Percentiles rank a stretch among this genome's conserved stretches.
phyloP scores from a whole-genome alignment of 2,888 invertebrate genomes.

The Melanostoma mellinum region DNA sequence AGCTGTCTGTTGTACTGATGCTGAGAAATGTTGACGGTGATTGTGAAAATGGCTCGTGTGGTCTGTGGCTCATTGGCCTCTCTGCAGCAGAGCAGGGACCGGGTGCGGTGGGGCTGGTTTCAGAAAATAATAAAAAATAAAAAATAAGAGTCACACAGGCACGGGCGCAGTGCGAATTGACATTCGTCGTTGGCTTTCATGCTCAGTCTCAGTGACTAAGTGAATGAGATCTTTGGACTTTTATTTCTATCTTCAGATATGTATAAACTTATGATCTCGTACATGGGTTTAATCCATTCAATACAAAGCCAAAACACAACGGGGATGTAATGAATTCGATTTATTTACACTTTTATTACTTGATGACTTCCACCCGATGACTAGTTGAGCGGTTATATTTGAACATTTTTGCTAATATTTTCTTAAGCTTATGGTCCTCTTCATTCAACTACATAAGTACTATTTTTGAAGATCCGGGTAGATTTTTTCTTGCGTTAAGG shows the following conservation, averaged over 20 bases:
- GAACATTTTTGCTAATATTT: constrained; percentile 10
- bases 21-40: constrained; percentile 65
- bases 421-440: neutral
- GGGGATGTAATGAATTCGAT: constrained; percentile 31
- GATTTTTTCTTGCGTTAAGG: no score
- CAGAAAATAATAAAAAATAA: constrained; percentile 10
- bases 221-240: constrained; percentile 45
- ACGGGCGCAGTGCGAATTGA: constrained; percentile 58
- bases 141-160: constrained; percentile 45
- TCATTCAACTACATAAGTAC: no score
- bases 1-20: constrained; percentile 59
- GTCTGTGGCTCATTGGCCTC: constrained; percentile 25
- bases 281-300: constrained; percentile 18
- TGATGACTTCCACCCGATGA: constrained; percentile 43
- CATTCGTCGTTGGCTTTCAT: constrained; percentile 52
- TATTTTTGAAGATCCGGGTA: no score
- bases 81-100: neutral
- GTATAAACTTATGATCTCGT: constrained; percentile 13
- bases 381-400: constrained; percentile 26
- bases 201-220: constrained; percentile 57
- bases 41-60: constrained; percentile 69
- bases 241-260: constrained; percentile 8
- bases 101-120: constrained; percentile 14
- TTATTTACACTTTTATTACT: constrained; percentile 34
- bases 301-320: constrained; percentile 10